A percentile compares a stretch with the other conserved stretches of the same genome.
phyloP scores from a whole-genome alignment of 2,888 invertebrate species.

The Xestia xanthographa region DNA sequence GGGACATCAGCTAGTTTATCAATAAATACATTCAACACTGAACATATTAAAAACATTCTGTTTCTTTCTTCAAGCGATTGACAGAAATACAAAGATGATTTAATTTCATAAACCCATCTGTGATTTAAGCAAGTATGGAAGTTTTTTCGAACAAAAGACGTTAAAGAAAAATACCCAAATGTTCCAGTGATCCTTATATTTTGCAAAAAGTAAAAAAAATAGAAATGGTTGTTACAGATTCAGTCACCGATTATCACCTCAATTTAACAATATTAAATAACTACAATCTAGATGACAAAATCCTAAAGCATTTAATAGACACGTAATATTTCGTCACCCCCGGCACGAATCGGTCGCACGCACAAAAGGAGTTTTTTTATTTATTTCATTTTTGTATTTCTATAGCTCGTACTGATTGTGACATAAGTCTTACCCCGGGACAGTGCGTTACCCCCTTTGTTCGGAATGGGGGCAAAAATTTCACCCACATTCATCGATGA shows the following conservation, averaged over 20 bases:
- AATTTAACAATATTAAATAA: constrained; percentile 36
- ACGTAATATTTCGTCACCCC: constrained; percentile 56
- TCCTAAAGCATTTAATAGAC: constrained; percentile 10
- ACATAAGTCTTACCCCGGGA: constrained; percentile 23
- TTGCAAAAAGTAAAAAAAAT: not conserved
- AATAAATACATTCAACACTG: not conserved
- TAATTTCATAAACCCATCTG: too few relatives aligned
- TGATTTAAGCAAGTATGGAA: too few relatives aligned
- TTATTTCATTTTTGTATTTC: constrained; percentile 28
- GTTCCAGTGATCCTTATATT: too few relatives aligned
- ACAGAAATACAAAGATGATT: too few relatives aligned
- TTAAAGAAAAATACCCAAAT: too few relatives aligned
- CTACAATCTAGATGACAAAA: constrained; percentile 30
- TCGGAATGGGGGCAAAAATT: not conserved
- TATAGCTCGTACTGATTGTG: constrained; percentile 26
- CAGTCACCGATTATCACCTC: constrained; percentile 7
- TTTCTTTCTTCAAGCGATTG: not conserved
- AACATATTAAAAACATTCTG: not conserved
- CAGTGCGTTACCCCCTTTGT: constrained; percentile 12
- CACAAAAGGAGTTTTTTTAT: constrained; percentile 42
- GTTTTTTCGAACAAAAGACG: too few relatives aligned
- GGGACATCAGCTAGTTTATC: too few relatives aligned
- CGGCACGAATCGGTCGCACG: constrained; percentile 19
- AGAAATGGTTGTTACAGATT: not conserved
- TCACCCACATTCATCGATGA: constrained; percentile 1